Conservation (phyloP, 2,797 vertebrate species). For the Masticophis lateralis region DNA sequence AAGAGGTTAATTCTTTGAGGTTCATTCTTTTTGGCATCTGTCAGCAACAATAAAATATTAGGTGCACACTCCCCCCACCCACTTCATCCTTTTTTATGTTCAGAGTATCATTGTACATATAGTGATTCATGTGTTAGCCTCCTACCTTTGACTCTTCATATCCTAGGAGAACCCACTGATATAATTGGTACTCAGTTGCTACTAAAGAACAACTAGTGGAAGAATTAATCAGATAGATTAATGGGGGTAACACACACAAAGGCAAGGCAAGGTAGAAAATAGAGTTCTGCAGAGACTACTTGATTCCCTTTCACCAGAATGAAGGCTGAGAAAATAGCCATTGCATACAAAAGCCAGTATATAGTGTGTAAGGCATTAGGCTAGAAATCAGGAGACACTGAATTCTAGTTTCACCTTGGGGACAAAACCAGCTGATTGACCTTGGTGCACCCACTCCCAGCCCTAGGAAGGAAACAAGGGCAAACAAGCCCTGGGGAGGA, state of each 20-base stretch:
- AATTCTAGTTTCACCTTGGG: background rate
- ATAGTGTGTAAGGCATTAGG: background rate
- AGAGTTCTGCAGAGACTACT: background rate
- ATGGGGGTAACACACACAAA: background rate
- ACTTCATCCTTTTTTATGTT: background rate
- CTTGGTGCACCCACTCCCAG: background rate
- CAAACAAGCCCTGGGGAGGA: background rate
- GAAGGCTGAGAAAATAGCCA: background rate
- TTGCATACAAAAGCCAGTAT: background rate
- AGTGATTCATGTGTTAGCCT: background rate
- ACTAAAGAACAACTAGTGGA: background rate
- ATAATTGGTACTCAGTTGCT: background rate
- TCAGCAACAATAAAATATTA: constrained; percentile 21
- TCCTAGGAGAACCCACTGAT: background rate
- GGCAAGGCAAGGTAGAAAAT: background rate
- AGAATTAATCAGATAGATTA: background rate
- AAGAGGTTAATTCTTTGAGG: background rate
- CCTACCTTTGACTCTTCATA: background rate
- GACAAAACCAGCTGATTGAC: background rate
- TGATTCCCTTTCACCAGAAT: background rate
- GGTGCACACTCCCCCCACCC: background rate
- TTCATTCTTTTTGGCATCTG: background rate
- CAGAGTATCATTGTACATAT: background rate
- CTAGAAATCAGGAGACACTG: background rate
- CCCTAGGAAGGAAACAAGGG: background rate